Conservation (phyloP, 2,888 invertebrate species). For the Caenorhabditis sinica region DNA sequence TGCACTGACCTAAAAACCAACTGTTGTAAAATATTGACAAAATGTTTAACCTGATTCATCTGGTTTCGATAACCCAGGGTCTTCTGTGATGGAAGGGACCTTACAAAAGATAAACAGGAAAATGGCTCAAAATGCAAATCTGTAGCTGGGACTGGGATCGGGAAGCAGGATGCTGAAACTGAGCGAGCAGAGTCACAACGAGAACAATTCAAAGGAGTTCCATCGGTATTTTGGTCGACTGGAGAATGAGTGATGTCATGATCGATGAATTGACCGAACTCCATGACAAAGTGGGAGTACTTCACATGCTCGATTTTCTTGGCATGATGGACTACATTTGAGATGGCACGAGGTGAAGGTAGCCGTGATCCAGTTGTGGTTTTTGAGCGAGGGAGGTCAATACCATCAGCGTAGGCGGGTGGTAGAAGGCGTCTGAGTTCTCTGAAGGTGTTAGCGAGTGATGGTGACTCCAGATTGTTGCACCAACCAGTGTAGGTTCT, state of each 20-base stretch:
- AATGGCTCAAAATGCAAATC: constrained; percentile 92
- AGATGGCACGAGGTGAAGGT: constrained; percentile 92
- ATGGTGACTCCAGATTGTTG: constrained; percentile 80
- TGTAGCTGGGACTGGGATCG: constrained; percentile 92
- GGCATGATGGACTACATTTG: constrained; percentile 89
- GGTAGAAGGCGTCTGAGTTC: constrained; percentile 78
- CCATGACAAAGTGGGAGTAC: constrained; percentile 82
- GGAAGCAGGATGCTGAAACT: constrained; percentile 95
- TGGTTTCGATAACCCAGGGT: constrained; percentile 88
- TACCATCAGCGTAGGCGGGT: constrained; percentile 79
- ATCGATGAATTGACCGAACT: constrained; percentile 83
- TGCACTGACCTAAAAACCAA: constrained; percentile 87
- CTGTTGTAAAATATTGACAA: background rate
- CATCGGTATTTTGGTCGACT: constrained; percentile 75
- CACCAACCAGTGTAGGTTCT: constrained; percentile 80
- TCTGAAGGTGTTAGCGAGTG: constrained; percentile 78
- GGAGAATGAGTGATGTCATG: constrained; percentile 83
- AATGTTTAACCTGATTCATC: constrained; percentile 77
- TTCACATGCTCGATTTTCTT: constrained; percentile 53
- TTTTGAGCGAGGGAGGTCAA: constrained; percentile 76
- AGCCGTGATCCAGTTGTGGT: constrained; percentile 86
- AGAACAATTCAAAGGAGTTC: constrained; percentile 80
- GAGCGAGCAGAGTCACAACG: constrained; percentile 91
- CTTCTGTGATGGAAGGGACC: constrained; percentile 91
- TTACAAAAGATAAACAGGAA: constrained; percentile 87